Evolutionary conservation across 2,113 vertebrate genomes (phyloP).

Genomic region (Parotia lawesii): DNA sequence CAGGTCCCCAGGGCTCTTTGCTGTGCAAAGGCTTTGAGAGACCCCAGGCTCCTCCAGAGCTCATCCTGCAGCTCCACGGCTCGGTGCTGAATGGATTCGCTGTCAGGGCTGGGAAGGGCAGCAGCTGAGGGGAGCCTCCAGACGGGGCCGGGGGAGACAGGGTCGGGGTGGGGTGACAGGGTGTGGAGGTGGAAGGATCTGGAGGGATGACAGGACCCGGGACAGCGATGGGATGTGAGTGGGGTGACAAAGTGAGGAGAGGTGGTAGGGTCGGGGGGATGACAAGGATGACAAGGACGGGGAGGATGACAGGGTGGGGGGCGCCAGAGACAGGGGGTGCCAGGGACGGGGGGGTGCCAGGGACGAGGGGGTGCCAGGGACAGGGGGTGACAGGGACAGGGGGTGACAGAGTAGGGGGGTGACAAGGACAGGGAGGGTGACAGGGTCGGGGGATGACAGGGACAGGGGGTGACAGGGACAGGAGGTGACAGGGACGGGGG

Average conservation of each 20-base stretch:
- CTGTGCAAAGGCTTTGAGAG: not conserved
- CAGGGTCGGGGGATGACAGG: no score
- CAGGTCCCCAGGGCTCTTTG: accelerated
- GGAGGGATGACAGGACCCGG: accelerated
- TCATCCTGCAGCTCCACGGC: not conserved
- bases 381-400: no score
- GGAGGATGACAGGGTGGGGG: no score
- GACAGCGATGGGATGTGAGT: no score
- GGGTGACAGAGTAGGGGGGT: no score
- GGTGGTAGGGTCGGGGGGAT: not conserved
- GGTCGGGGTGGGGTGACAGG: not conserved
- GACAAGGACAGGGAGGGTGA: no score
- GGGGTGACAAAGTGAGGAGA: no score
- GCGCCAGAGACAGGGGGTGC: no score
- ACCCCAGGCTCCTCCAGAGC: not conserved
- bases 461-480: no score
- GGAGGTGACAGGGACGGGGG: no score
- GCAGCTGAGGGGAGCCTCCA: not conserved
- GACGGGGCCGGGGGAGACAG: accelerated
- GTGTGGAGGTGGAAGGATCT: not conserved
- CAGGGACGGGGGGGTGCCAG: no score
- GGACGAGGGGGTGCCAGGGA: no score
- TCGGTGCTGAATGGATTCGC: accelerated
- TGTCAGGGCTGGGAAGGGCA: not conserved
- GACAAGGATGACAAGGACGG: not conserved